Evolutionary conservation across 1,140 invertebrate genomes (phyloP).

Genomic region (Lethocerus indicus): DNA sequence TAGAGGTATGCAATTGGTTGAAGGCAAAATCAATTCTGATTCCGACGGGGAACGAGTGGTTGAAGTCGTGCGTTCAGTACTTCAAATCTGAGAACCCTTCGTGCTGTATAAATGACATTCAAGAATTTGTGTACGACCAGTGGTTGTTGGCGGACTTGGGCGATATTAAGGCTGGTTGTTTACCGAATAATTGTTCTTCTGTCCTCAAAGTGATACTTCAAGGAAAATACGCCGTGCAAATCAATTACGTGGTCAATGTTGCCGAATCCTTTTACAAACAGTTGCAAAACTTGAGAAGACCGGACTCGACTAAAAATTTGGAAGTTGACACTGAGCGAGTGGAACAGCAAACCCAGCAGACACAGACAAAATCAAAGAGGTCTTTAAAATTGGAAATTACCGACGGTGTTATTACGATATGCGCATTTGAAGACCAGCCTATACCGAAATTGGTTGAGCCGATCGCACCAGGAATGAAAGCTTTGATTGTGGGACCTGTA

Average conservation of each 20-base stretch:
- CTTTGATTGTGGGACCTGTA: conserved; percentile 41
- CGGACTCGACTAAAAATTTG: conserved; percentile 17
- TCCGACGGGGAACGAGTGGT: conserved; percentile 19
- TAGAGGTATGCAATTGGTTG: conserved; percentile 9
- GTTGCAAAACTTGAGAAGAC: conserved; percentile 38
- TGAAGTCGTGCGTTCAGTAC: conserved; percentile 23
- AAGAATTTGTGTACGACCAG: conserved; percentile 31
- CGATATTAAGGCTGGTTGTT: conserved; percentile 33
- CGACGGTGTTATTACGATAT: conserved; percentile 51
- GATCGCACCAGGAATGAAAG: conserved; percentile 44
- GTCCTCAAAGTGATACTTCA: conserved; percentile 26
- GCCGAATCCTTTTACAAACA: conserved; percentile 42
- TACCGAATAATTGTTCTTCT: conserved; percentile 31
- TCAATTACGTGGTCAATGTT: conserved; percentile 28
- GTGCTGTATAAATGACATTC: conserved; percentile 10
- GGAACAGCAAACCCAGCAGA: conserved; percentile 27
- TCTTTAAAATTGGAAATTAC: conserved; percentile 47
- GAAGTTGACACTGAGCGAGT: conserved; percentile 27
- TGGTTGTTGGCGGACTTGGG: conserved; percentile 42
- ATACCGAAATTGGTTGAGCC: conserved; percentile 40
- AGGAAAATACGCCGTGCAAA: conserved; percentile 39
- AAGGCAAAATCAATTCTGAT: conserved; percentile 11
- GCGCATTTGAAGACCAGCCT: conserved; percentile 53
- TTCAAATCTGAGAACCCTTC: conserved; percentile 18
- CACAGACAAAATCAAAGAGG: conserved; percentile 26